Evolutionary conservation across 2,113 vertebrate species (phyloP).

Genomic region (Crocuta crocuta): DNA sequence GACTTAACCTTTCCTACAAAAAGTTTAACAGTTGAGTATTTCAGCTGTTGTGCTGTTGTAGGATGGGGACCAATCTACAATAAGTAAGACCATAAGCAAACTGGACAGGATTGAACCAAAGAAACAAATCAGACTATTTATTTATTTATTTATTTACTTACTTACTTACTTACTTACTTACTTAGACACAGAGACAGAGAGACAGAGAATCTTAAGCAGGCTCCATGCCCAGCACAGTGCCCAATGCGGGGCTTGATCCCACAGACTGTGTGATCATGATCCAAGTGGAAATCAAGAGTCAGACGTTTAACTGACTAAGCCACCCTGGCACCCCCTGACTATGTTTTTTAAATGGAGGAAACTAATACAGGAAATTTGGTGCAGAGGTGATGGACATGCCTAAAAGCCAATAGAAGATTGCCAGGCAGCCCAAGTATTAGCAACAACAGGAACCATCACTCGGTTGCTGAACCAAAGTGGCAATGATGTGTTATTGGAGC

Average conservation of each 20-base stretch:
- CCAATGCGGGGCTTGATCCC: too few relatives aligned
- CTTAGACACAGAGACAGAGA: too few relatives aligned
- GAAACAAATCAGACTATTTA: background rate
- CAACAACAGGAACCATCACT: background rate
- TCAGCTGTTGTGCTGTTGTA: too few relatives aligned
- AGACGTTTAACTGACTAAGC: too few relatives aligned
- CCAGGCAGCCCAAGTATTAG: background rate
- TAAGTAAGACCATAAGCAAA: background rate
- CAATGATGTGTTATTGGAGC: rapidly evolving
- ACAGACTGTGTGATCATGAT: too few relatives aligned
- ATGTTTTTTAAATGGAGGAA: background rate
- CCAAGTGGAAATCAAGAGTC: too few relatives aligned
- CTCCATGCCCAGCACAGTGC: too few relatives aligned
- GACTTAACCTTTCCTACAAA: background rate
- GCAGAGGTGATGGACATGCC: background rate
- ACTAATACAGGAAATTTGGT: background rate
- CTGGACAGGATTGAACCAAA: background rate
- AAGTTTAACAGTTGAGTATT: background rate
- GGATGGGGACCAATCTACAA: background rate
- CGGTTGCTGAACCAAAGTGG: background rate
- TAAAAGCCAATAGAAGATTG: background rate
- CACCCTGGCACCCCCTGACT: background rate
- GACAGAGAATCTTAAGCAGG: too few relatives aligned
- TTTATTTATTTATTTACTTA: too few relatives aligned
- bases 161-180: too few relatives aligned